Evolutionary conservation across 2,888 invertebrate species (phyloP).

Genomic region (Metopia argyrocephala): DNA sequence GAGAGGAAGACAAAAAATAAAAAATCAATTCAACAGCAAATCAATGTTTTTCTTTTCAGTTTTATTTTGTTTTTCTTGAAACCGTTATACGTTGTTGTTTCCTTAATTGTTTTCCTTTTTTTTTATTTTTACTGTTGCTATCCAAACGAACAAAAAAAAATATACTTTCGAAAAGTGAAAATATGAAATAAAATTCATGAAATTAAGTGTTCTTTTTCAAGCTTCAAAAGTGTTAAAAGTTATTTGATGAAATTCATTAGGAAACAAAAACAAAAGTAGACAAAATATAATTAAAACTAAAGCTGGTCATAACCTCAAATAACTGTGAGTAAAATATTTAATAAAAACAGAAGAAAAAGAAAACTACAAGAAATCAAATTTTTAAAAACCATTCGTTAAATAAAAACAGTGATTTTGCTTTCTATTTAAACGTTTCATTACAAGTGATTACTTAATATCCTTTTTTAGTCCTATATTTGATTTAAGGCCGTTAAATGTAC

Average conservation of each 20-base stretch:
- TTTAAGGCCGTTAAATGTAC: conserved; percentile 31
- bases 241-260: conserved; percentile 16
- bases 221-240: conserved; percentile 15
- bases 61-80: neutral
- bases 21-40: conserved; percentile 56
- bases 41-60: conserved; percentile 28
- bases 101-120: neutral
- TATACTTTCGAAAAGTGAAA: conserved; percentile 11
- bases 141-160: conserved; percentile 38
- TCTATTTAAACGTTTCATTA: neutral
- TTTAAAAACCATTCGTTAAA: conserved; percentile 8
- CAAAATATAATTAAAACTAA: conserved; percentile 39
- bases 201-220: conserved; percentile 18
- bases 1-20: conserved; percentile 6
- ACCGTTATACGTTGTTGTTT: neutral
- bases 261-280: conserved; percentile 4
- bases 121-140: conserved; percentile 51
- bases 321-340: conserved; percentile 43
- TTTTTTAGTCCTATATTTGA: no score
- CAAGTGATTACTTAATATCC: conserved; percentile 69
- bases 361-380: neutral
- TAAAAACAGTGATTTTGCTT: neutral
- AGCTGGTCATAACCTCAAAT: conserved; percentile 62
- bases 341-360: neutral
- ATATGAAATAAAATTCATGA: conserved; percentile 5